phyloP scores from a whole-genome alignment of 2,888 invertebrate species.

The Terebella lapidaria region DNA sequence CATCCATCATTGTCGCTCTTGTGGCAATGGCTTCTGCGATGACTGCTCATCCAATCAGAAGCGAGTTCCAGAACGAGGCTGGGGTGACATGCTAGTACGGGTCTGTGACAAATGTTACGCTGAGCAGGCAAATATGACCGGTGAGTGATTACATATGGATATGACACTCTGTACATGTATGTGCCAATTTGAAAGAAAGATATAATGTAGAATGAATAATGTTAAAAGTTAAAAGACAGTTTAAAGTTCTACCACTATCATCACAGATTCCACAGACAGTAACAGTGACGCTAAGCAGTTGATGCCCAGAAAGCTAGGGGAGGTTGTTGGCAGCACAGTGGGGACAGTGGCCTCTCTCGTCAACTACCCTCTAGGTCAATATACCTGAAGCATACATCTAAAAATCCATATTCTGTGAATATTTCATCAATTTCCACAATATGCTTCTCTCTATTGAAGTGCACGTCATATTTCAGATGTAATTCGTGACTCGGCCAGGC shows the following conservation, averaged over 20 bases:
- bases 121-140: neutral
- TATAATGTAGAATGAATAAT: no score
- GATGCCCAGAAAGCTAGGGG: slow-evolving; percentile 56
- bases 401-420: neutral
- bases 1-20: slow-evolving; percentile 67
- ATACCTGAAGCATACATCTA: neutral
- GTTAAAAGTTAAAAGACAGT: no score
- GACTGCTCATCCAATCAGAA: slow-evolving; percentile 65
- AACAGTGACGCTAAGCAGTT: slow-evolving; percentile 18
- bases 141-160: no score
- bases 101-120: slow-evolving; percentile 68
- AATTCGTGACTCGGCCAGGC: slow-evolving; percentile 70
- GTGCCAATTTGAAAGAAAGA: no score
- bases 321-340: slow-evolving; percentile 69
- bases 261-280: slow-evolving; percentile 1
- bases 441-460: no score
- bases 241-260: no score
- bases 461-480: no score
- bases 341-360: slow-evolving; percentile 68
- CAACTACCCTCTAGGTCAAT: slow-evolving; percentile 68
- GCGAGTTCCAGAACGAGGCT: slow-evolving; percentile 69
- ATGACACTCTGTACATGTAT: no score
- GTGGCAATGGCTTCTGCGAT: slow-evolving; percentile 76
- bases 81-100: slow-evolving; percentile 65
- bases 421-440: no score